A percentile compares a stretch with the other conserved stretches of the same genome.
Evolutionary conservation across 2,113 vertebrate genomes (phyloP).

Genomic region (Spea multiplicata): DNA sequence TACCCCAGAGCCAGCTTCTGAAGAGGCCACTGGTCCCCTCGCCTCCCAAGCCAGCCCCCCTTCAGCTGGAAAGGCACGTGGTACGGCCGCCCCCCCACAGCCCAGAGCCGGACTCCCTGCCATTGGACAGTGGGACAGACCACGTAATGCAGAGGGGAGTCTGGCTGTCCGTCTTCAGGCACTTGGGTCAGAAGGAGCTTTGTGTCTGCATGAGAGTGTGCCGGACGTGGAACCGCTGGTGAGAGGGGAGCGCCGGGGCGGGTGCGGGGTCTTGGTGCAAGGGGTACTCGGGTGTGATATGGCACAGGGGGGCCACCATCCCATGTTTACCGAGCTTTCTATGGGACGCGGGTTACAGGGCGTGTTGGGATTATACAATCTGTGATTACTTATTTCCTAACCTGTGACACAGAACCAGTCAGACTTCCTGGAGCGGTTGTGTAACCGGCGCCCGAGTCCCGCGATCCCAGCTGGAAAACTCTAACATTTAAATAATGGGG

Average conservation of each 20-base stretch:
- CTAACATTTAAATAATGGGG: background rate
- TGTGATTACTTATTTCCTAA: no score
- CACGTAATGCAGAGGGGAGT: constrained; percentile 80
- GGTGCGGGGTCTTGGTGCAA: background rate
- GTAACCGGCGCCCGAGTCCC: no score
- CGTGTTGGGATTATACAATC: no score
- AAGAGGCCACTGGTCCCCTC: constrained; percentile 80
- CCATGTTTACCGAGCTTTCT: no score
- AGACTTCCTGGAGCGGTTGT: no score
- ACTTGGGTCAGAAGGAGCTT: constrained; percentile 81
- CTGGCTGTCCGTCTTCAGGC: constrained; percentile 84
- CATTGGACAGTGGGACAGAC: constrained; percentile 78
- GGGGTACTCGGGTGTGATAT: no score
- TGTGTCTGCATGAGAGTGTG: constrained; percentile 90
- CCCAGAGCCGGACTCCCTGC: constrained; percentile 84
- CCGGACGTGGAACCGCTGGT: constrained; percentile 91
- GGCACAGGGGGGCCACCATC: no score
- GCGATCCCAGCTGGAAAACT: no score
- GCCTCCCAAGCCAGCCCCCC: constrained; percentile 68
- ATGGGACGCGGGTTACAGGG: no score
- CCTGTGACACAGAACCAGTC: no score
- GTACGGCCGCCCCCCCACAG: constrained; percentile 82
- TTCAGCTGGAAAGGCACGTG: constrained; percentile 85
- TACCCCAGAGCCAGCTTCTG: constrained; percentile 71
- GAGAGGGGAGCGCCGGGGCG: constrained; percentile 52